Base-by-base conservation (phyloP, 2,888 invertebrate species). In the Drosophila rellima region DNA sequence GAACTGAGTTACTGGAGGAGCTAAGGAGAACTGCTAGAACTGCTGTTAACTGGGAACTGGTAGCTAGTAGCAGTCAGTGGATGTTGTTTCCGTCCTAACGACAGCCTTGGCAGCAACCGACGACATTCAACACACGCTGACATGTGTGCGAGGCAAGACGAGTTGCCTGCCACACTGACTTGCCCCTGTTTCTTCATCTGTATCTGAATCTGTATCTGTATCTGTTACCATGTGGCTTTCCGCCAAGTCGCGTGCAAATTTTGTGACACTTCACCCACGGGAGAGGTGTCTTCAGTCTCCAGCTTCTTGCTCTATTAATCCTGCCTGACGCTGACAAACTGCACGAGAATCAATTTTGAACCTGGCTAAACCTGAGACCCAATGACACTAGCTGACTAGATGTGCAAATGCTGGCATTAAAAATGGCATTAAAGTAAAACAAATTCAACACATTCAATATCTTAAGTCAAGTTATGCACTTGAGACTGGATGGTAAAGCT, bases 221-320 rank as follows among this genome's bases (percentile, higher is more conserved):
- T 65, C 67, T 80, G 56, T 66, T 72, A 72, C 74, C 70, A 71
- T 85, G 88, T 76, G 83, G 82, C 78, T 71, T 82, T 73, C 64
- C 83, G 78, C 80, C 82, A 79, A 79, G 74, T 79, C 77, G 88
- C 88, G 88, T 84, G 81, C 77, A 75, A 87, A 83, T 83, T 84
- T 78, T 84, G 78, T 88, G 88, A 88, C 88, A 88, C 79, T 78
- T 88, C 86, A 82, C 88, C 83, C 89, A 83, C 82, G 86, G 88
- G 89, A 88, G 65, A 74, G 73, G 17, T 78, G 75, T 63, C n/a
- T n/a, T n/a, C 67, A 71, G 70, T 61, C 59, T 56, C 11, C 64
- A 54, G 52, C 52, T 64, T 51, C 66, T 67, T 64, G 78, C 81
- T 72, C 80, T 75, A 88, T 81, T 85, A 88, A 86, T 81, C 86